Evolutionary conservation across 2,797 vertebrate species (phyloP), one percentile per base, ranked within the genome.

Genomic region (Schizothorax lantsangensis): DNA sequence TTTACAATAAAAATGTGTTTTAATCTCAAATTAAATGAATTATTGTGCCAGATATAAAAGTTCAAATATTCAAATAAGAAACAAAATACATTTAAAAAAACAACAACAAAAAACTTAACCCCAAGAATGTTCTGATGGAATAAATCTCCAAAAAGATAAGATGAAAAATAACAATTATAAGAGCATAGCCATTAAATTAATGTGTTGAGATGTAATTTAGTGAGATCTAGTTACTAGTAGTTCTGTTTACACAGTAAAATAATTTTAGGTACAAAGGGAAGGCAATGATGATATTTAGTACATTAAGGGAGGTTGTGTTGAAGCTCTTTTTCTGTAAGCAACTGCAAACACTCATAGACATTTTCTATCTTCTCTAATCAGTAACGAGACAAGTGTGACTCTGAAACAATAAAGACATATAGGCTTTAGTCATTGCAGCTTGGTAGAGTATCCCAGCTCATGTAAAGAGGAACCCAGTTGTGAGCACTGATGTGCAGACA

Each of bases 401-500:
- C n/a, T 6, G 26, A 45, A 81, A 68, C 79, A 66, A 79, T 79
- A 11, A 62, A 79, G 54, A 79, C 36, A 43, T 49, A 49, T 68
- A 33, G 21, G 45, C 17, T 26, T 49, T 68, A 15, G 62, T 68
- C 19, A 36, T 49, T 68, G 62, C 26, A 68, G 62, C 40, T 64
- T 23, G 26, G 21, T 8, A 82, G 33, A 82, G 33, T 40, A 71
- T 69, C 66, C 47, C 33, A 38, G 66, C 80, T 38, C 11, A 5
- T 79, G 30, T 38, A 82, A 82, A 71, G 47, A 71, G 66, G 47
- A 33, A 52, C 14, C 30, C 33, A 82, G 66, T 66, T 82, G 47
- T 54, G 66, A 38, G 80, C 80, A 71, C 66, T 82, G 66, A 82
- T 81, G 62, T 82, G 66, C 66, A 71, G 80, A 82, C 45, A 54